These are phyloP conservation scores for Cirrhinus mrigala DNA, from an alignment of 2,797 vertebrate species.

Conservation along the genomic window DNA sequence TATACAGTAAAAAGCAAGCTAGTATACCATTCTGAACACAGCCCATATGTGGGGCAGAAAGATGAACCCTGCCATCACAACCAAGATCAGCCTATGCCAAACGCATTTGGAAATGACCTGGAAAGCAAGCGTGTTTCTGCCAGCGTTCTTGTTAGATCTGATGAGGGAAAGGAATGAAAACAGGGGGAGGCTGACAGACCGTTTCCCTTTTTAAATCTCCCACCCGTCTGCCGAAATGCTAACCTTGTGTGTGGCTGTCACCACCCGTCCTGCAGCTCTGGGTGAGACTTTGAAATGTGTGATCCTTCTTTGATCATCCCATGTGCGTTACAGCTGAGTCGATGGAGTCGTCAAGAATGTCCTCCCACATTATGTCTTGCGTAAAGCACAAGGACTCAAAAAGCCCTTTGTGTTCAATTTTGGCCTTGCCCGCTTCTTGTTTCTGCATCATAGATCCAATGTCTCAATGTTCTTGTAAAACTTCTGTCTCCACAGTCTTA, in stretches of 20 bases:
- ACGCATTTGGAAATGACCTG: slow-evolving; percentile 36
- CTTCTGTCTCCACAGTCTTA: slow-evolving; percentile 11
- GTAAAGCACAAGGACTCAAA: slow-evolving; percentile 26
- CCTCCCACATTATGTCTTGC: slow-evolving; percentile 23
- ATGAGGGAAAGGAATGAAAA: slow-evolving; percentile 49
- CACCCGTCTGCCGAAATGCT: slow-evolving; percentile 13
- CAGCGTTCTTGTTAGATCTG: slow-evolving; percentile 40
- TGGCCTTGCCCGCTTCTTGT: slow-evolving; percentile 31
- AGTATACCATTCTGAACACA: not conserved
- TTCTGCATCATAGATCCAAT: slow-evolving; percentile 8
- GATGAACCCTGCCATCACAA: slow-evolving; percentile 23
- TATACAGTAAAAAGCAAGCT: not conserved
- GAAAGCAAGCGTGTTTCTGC: slow-evolving; percentile 27
- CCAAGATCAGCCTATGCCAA: not conserved
- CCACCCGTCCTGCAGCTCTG: slow-evolving; percentile 1
- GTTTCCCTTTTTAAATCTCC: slow-evolving; percentile 52
- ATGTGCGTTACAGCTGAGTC: slow-evolving; percentile 49
- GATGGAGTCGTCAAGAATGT: slow-evolving; percentile 37
- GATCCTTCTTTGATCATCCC: slow-evolving; percentile 54
- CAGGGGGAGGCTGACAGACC: slow-evolving; percentile 25
- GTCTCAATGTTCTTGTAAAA: slow-evolving; percentile 6
- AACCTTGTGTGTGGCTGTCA: slow-evolving; percentile 35
- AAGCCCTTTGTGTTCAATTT: slow-evolving; percentile 35
- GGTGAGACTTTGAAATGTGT: slow-evolving; percentile 30
- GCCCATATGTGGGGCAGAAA: not conserved